A percentile compares a stretch with the other conserved stretches of the same genome.
These are phyloP conservation scores for Eleutherodactylus coqui DNA, from an alignment of 2,797 vertebrate genomes.

Conservation along the genomic window DNA sequence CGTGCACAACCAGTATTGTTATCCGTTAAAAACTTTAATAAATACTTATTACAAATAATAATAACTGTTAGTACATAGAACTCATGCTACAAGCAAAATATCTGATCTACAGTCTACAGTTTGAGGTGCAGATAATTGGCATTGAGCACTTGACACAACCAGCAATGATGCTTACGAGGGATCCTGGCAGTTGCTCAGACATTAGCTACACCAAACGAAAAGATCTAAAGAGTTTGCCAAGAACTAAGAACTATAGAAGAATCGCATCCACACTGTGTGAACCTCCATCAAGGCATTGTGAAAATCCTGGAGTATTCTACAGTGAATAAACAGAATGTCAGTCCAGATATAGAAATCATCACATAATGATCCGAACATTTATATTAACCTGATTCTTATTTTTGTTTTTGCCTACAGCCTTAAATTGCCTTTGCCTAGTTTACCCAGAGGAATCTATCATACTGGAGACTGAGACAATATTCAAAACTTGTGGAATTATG, in stretches of 20 bases:
- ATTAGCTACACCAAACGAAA: neutral
- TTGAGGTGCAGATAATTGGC: neutral
- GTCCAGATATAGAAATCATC: neutral
- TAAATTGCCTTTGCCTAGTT: neutral
- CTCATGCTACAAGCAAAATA: neutral
- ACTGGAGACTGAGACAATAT: neutral
- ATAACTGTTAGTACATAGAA: slow-evolving; percentile 6
- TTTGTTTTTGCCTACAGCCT: neutral
- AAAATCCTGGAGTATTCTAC: neutral
- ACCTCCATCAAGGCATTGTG: neutral
- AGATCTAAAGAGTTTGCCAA: neutral
- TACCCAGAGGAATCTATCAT: neutral
- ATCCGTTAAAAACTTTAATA: too few relatives aligned
- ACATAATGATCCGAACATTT: neutral
- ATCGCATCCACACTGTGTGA: neutral
- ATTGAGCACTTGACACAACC: neutral
- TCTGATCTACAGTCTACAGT: neutral
- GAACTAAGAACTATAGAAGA: neutral
- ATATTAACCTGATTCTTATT: neutral
- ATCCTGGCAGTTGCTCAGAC: neutral
- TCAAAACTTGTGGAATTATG: neutral
- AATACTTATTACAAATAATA: too few relatives aligned
- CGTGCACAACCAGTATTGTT: too few relatives aligned
- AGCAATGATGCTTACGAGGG: neutral
- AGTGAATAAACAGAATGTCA: neutral